Evolutionary conservation across 2,113 vertebrate species (phyloP).

Genomic region (Polypterus senegalus): DNA sequence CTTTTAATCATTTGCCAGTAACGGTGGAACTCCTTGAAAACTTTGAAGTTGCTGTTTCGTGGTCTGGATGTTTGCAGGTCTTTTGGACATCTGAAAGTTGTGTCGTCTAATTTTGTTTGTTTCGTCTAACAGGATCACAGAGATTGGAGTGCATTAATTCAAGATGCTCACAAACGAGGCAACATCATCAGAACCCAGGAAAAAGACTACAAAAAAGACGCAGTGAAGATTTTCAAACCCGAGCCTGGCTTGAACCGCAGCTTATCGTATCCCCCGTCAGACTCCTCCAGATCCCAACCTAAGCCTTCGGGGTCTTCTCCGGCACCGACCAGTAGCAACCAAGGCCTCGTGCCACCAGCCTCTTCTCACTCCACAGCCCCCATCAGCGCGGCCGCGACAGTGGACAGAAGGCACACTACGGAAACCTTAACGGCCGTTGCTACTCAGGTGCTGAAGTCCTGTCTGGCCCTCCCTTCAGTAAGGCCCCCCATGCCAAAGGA

Average conservation of each 20-base stretch:
- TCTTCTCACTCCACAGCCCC: too few relatives aligned
- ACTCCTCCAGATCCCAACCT: neutral
- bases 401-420: neutral
- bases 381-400: neutral
- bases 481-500: neutral
- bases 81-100: neutral
- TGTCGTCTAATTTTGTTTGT: slow-evolving; percentile 2
- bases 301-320: neutral
- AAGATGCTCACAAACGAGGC: slow-evolving; percentile 55
- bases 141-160: slow-evolving; percentile 65
- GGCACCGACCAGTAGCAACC: neutral
- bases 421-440: neutral
- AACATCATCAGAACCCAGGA: slow-evolving; percentile 49
- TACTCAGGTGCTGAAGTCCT: neutral
- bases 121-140: slow-evolving; percentile 43
- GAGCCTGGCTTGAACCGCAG: slow-evolving; percentile 16
- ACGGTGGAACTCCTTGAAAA: too few relatives aligned
- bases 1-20: too few relatives aligned
- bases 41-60: too few relatives aligned
- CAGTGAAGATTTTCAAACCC: slow-evolving; percentile 50
- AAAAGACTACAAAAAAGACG: slow-evolving; percentile 40
- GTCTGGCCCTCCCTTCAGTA: too few relatives aligned
- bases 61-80: too few relatives aligned
- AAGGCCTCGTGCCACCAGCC: too few relatives aligned
- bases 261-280: slow-evolving; percentile 6